Evolutionary conservation across 2,888 invertebrate species (phyloP).

Genomic region (Labia minor): DNA sequence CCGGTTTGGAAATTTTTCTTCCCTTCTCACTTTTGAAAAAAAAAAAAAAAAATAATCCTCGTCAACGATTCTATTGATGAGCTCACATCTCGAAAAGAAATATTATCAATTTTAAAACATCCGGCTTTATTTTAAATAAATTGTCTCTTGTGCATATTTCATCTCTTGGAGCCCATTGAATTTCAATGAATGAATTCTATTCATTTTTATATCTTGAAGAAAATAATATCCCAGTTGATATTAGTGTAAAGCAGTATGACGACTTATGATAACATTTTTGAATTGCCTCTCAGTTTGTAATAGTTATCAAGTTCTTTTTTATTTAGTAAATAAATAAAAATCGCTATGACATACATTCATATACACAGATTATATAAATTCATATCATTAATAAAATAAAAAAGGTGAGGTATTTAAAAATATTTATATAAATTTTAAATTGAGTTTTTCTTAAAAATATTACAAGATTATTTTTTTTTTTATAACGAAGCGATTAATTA

Average conservation of each 20-base stretch:
- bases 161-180: background rate
- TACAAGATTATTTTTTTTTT: no score
- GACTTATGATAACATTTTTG: background rate
- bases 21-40: no score
- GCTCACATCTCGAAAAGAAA: background rate
- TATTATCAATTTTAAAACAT: constrained; percentile 4
- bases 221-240: background rate
- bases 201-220: constrained; percentile 2
- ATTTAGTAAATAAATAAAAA: constrained; percentile 4
- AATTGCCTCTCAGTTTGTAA: background rate
- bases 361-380: no score
- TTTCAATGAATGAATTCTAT: background rate
- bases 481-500: no score
- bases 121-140: constrained; percentile 13
- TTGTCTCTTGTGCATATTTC: constrained; percentile 1
- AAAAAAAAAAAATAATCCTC: no score
- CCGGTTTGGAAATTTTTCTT: no score
- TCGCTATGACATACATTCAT: no score
- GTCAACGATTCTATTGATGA: background rate
- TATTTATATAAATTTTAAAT: no score
- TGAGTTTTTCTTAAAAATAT: no score
- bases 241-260: background rate
- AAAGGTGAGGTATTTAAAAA: no score
- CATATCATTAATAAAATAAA: no score
- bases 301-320: background rate